Percentiles rank a stretch among this genome's conserved stretches.
Evolutionary conservation across 2,888 invertebrate genomes (phyloP).

Genomic region (Andricus curvator): DNA sequence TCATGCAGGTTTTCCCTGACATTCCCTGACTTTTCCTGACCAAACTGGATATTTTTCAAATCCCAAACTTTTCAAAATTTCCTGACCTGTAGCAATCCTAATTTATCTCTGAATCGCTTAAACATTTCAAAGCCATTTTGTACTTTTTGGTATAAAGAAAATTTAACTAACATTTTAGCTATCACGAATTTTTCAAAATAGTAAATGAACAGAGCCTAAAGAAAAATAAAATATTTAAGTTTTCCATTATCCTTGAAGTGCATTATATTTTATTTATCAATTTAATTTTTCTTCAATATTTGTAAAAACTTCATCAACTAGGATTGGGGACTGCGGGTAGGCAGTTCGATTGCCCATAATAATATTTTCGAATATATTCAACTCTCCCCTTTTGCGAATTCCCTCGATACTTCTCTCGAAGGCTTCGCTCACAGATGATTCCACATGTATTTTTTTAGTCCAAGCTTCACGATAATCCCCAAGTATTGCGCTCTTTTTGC

Average conservation of each 20-base stretch:
- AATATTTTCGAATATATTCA: conserved; percentile 70
- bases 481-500: conserved; percentile 74
- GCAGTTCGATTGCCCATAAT: conserved; percentile 69
- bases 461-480: conserved; percentile 68
- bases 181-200: no score
- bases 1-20: no score
- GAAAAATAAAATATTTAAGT: no score
- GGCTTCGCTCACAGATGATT: conserved; percentile 26
- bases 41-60: no score
- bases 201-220: no score
- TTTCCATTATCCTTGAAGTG: not conserved
- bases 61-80: no score
- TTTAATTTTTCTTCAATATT: not conserved
- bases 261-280: not conserved
- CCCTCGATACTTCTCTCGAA: conserved; percentile 19
- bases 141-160: no score
- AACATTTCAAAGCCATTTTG: no score
- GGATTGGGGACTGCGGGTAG: conserved; percentile 46
- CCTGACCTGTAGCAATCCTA: no score
- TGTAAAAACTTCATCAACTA: not conserved
- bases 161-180: no score
- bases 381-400: not conserved
- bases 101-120: no score
- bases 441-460: conserved; percentile 41
- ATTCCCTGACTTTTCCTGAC: no score